A percentile compares a stretch with the other conserved stretches of the same genome.
Evolutionary conservation across 2,113 vertebrate genomes (phyloP).

Genomic region (Mystacornis crossleyi): DNA sequence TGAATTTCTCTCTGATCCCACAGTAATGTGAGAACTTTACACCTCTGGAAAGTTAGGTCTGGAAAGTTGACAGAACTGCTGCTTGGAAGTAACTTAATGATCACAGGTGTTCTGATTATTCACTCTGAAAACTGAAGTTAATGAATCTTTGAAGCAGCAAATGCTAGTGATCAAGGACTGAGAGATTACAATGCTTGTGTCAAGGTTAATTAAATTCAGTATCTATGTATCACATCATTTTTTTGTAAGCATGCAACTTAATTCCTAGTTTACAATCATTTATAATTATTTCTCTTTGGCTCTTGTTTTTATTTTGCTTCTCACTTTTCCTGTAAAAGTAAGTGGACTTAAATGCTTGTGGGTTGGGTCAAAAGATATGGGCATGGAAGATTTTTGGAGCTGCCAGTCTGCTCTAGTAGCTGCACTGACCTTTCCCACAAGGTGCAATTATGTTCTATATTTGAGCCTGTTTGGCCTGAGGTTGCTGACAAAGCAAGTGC

Average conservation of each 20-base stretch:
- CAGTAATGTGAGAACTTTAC: neutral
- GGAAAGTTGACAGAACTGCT: neutral
- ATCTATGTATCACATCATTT: neutral
- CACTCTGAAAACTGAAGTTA: constrained; percentile 36
- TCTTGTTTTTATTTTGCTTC: constrained; percentile 8
- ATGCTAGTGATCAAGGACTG: constrained; percentile 23
- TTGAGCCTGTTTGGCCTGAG: constrained; percentile 5
- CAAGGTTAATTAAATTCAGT: constrained; percentile 24
- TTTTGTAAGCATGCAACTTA: neutral
- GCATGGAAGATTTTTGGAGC: neutral
- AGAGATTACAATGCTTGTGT: constrained; percentile 21
- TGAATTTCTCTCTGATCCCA: neutral
- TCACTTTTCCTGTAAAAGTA: neutral
- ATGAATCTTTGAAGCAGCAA: constrained; percentile 44
- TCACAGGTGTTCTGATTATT: constrained; percentile 44
- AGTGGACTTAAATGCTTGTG: neutral
- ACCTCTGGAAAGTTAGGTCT: neutral
- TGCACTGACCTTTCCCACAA: constrained; percentile 40
- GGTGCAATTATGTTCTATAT: constrained; percentile 36
- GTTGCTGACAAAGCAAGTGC: constrained; percentile 38
- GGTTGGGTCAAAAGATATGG: neutral
- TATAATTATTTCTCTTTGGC: neutral
- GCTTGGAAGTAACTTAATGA: constrained; percentile 5
- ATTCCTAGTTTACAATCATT: neutral
- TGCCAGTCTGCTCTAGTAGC: neutral